These are phyloP conservation scores for Trichogramma pretiosum DNA, from an alignment of 1,140 invertebrate species.

Conservation along the genomic window DNA sequence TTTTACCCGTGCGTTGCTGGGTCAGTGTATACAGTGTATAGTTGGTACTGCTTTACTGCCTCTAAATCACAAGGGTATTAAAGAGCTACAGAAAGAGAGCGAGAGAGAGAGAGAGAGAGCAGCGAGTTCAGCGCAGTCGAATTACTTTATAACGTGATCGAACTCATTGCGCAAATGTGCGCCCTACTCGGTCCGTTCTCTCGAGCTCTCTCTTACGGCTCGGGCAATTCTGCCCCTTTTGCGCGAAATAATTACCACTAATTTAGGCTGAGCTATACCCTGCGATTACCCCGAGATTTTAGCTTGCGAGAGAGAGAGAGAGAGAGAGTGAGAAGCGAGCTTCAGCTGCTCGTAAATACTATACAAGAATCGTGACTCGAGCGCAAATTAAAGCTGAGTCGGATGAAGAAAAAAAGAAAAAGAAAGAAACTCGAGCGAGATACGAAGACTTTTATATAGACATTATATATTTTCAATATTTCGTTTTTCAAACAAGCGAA, in stretches of 20 bases:
- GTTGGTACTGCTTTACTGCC: slow-evolving; percentile 3
- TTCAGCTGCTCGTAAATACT: not conserved
- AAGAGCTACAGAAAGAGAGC: not conserved
- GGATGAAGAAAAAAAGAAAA: too few species aligned
- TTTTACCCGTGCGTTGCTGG: too few species aligned
- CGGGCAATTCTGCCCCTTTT: too few species aligned
- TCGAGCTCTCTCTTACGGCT: not conserved
- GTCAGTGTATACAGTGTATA: too few species aligned
- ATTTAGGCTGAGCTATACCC: not conserved
- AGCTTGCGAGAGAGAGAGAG: not conserved
- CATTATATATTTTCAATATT: too few species aligned
- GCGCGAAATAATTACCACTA: slow-evolving; percentile 9
- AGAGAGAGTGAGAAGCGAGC: not conserved
- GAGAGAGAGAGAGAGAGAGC: too few species aligned
- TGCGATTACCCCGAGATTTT: slow-evolving; percentile 9
- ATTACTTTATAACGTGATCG: slow-evolving; percentile 3
- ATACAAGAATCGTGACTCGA: too few species aligned
- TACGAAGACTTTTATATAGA: too few species aligned
- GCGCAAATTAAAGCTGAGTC: too few species aligned
- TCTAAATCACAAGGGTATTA: slow-evolving; percentile 1
- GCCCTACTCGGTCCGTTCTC: not conserved
- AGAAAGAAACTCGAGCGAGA: too few species aligned
- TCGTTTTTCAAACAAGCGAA: too few species aligned
- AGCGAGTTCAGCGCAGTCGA: too few species aligned
- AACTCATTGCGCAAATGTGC: not conserved